These are phyloP conservation scores for Apodemus sylvaticus DNA, from an alignment of 2,113 vertebrate genomes.

Conservation along the genomic window DNA sequence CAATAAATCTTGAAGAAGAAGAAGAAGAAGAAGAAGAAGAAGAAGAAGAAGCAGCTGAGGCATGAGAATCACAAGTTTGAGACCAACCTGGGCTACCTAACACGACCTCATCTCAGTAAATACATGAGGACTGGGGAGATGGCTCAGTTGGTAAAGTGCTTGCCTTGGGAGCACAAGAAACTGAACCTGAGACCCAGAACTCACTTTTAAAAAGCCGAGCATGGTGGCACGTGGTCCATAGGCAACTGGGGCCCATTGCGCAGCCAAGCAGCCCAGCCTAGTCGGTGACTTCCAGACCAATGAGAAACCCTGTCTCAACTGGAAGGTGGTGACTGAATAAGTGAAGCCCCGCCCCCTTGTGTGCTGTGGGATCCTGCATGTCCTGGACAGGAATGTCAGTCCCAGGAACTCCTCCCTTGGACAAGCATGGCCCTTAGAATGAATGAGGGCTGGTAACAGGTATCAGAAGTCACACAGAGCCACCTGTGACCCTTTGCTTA, in stretches of 20 bases:
- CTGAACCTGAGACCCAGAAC: background rate
- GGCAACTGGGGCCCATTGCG: background rate
- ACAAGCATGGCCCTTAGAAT: background rate
- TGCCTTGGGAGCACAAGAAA: background rate
- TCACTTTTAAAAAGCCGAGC: background rate
- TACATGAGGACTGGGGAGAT: background rate
- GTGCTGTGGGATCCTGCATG: background rate
- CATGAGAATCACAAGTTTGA: background rate
- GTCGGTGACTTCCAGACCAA: background rate
- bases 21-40: no score
- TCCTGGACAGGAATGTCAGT: background rate
- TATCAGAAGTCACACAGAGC: background rate
- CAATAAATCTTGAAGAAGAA: no score
- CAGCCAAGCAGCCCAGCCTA: background rate
- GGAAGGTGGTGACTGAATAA: background rate
- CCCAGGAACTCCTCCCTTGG: background rate
- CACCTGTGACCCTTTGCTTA: background rate
- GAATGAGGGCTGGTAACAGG: background rate
- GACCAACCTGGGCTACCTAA: background rate
- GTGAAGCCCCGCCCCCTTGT: no score
- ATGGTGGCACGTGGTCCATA: no score
- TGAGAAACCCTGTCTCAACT: background rate
- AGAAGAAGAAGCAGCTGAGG: no score
- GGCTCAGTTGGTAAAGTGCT: background rate
- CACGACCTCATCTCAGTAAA: background rate